phyloP scores from a whole-genome alignment of 1,140 invertebrate species.

The Drosophila subpulchrella region DNA sequence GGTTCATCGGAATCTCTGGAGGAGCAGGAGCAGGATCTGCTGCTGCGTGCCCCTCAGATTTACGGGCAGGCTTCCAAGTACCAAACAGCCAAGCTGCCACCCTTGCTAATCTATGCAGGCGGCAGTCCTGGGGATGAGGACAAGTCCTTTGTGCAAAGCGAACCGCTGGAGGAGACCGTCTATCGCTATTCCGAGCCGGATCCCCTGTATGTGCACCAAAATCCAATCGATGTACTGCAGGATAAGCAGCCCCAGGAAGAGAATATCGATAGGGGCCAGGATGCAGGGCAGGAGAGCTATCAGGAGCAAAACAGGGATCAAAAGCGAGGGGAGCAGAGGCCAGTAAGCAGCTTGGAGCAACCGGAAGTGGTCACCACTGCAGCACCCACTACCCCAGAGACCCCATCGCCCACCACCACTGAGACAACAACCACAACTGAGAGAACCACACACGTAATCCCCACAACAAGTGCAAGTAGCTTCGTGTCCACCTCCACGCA shows the following conservation, averaged over 20 bases:
- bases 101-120: conserved; percentile 69
- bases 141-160: conserved; percentile 75
- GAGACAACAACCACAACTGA: conserved; percentile 9
- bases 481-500: conserved; percentile 70
- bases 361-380: conserved; percentile 34
- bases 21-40: conserved; percentile 44
- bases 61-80: conserved; percentile 54
- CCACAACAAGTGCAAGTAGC: conserved; percentile 41
- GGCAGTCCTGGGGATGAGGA: conserved; percentile 37
- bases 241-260: conserved; percentile 21
- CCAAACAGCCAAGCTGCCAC: conserved; percentile 52
- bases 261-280: neutral
- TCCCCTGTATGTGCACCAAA: conserved; percentile 78
- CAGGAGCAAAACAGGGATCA: conserved; percentile 4
- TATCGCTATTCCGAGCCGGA: conserved; percentile 83
- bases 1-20: conserved; percentile 48
- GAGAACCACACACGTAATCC: neutral
- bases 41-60: conserved; percentile 43
- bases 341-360: conserved; percentile 48
- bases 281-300: neutral
- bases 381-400: neutral
- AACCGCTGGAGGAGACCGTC: conserved; percentile 67
- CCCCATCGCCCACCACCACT: neutral
- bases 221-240: conserved; percentile 56
- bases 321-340: conserved; percentile 2